These are phyloP conservation scores for Cephus rjabovi DNA, from an alignment of 2,888 invertebrate species.

Conservation along the genomic window DNA sequence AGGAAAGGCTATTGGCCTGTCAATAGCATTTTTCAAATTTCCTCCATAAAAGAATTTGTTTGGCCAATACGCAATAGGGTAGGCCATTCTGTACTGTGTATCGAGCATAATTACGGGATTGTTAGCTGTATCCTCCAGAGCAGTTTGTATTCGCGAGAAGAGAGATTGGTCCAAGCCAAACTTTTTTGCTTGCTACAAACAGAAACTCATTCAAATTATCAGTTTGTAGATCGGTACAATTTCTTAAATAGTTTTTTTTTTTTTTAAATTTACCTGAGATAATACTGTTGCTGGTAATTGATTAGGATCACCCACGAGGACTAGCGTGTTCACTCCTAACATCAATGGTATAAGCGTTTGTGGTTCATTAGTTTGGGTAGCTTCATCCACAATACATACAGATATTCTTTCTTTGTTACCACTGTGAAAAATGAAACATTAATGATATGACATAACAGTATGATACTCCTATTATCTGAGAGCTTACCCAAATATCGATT, in stretches of 20 bases:
- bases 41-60: slow-evolving; percentile 78
- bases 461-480: neutral
- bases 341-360: slow-evolving; percentile 84
- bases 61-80: slow-evolving; percentile 83
- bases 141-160: slow-evolving; percentile 79
- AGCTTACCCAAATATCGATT: slow-evolving; percentile 50
- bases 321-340: slow-evolving; percentile 79
- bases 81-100: slow-evolving; percentile 89
- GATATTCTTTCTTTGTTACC: slow-evolving; percentile 41
- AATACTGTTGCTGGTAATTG: slow-evolving; percentile 86
- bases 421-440: slow-evolving; percentile 24
- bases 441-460: neutral
- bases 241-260: neutral
- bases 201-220: neutral
- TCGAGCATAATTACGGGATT: slow-evolving; percentile 71
- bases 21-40: slow-evolving; percentile 61
- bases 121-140: slow-evolving; percentile 66
- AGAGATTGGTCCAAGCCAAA: slow-evolving; percentile 80
- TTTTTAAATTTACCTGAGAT: slow-evolving; percentile 71
- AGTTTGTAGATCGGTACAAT: neutral
- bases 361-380: slow-evolving; percentile 87
- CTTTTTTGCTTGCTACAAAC: slow-evolving; percentile 75
- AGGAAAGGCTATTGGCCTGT: slow-evolving; percentile 33
- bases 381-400: slow-evolving; percentile 85
- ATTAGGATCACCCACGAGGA: slow-evolving; percentile 89